Conservation (phyloP, 2,888 invertebrate genomes). For the Lithophane semibrunnea region DNA sequence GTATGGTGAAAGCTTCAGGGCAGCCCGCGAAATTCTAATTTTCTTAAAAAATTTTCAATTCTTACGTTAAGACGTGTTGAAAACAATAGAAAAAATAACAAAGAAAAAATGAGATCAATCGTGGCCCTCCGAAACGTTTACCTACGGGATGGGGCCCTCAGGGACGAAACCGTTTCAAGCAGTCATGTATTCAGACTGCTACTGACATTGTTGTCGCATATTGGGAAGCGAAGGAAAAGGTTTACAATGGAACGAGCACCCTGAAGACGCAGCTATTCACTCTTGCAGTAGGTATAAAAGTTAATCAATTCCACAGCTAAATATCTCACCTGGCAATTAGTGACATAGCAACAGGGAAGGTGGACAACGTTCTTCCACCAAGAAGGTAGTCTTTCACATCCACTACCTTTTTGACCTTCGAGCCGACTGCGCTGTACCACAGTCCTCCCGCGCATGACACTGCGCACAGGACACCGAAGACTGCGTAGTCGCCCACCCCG, state of each 20-base stretch:
- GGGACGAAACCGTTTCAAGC: neutral
- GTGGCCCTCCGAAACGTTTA: too few species aligned
- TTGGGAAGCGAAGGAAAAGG: neutral
- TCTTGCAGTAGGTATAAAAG: neutral
- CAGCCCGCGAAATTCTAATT: too few species aligned
- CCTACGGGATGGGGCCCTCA: too few species aligned
- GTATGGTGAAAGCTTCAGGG: too few species aligned
- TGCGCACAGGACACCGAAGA: slow-evolving; percentile 92
- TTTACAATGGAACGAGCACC: neutral
- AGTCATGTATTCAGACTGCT: neutral
- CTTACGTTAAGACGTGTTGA: neutral
- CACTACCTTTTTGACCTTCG: slow-evolving; percentile 87
- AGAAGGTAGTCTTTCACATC: slow-evolving; percentile 94
- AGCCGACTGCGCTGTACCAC: slow-evolving; percentile 91
- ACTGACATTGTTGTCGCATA: neutral
- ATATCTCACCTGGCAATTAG: slow-evolving; percentile 93
- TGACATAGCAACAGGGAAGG: slow-evolving; percentile 96
- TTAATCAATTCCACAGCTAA: neutral
- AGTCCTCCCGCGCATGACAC: slow-evolving; percentile 95
- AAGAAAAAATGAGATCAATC: too few species aligned
- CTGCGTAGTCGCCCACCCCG: slow-evolving; percentile 90
- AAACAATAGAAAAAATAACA: too few species aligned
- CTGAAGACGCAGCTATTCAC: neutral
- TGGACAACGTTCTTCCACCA: slow-evolving; percentile 93
- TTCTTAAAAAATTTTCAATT: too few species aligned